Base-by-base conservation (phyloP, 2,113 vertebrate species). In the Carettochelys insculpta region DNA sequence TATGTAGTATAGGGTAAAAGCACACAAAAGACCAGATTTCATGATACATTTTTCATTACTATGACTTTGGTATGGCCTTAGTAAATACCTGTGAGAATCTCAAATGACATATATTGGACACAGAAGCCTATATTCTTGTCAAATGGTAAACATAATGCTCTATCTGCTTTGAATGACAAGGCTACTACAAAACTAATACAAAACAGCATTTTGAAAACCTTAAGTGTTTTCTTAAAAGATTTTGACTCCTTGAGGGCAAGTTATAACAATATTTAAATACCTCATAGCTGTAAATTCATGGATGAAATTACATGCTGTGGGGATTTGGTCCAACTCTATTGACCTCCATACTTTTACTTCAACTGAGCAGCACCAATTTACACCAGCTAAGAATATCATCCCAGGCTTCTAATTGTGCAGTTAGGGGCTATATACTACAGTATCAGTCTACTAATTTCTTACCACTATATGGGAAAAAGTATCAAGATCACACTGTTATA, bases 131-230 rank as follows among this genome's bases (percentile, higher is more conserved):
- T 88, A 89, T 95, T 92, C 94, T 95, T 96, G 93, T 93, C 95
- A 95, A 96, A 94, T 80, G 95, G 92, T 83, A 92, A 75, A 84
- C 88, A 85, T 75, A 95, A 97, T 85, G 88, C 80, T 52, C 94
- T 87, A 95, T 94, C 93, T 88, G 92, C 93, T 96, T 92, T 50
- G 95, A 91, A 95, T 41, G 3, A 94, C 82, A 11, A 54, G 82
- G 88, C 85, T 86, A 88, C 83, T 77, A 53, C 78, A 77, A 93
- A 92, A 90, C 94, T 94, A 96, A 94, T 94, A 86, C 38, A 73
- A 95, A 97, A 94, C 88, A 83, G 51, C 88, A 95, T 85, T 91
- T 79, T 52, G 61, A 81, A 82, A 78, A 25, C 48, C 88, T 86
- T 88, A 92, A 97, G 86, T 95, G 89, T 86, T 94, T 92, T 50